These are phyloP conservation scores for Gavia stellata DNA, from an alignment of 2,113 vertebrate genomes.

Conservation along the genomic window DNA sequence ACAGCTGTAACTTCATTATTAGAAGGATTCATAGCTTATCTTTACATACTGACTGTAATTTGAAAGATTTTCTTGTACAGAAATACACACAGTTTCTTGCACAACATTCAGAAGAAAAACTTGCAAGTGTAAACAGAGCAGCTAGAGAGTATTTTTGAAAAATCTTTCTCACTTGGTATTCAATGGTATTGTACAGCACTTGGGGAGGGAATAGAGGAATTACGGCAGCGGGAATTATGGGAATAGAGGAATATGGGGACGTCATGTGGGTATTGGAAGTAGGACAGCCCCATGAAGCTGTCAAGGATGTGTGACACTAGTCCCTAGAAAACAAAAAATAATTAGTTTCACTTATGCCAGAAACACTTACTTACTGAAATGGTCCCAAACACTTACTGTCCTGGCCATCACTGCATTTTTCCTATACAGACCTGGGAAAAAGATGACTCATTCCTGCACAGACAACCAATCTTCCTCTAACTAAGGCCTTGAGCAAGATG, in stretches of 20 bases:
- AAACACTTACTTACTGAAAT: neutral
- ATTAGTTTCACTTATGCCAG: neutral
- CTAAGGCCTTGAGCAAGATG: neutral
- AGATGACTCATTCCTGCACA: neutral
- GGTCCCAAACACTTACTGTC: neutral
- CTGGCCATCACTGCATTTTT: neutral
- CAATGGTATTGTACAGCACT: neutral
- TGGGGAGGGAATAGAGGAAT: neutral
- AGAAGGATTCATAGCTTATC: neutral
- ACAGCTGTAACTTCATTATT: neutral
- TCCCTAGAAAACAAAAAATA: neutral
- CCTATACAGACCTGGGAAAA: neutral
- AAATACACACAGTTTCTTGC: neutral
- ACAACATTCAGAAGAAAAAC: neutral
- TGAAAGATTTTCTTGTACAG: neutral
- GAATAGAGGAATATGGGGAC: neutral
- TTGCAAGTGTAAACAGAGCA: neutral
- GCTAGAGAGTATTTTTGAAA: neutral
- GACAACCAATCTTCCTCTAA: neutral
- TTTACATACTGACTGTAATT: neutral
- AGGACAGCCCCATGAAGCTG: neutral
- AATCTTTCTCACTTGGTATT: neutral
- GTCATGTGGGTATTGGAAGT: neutral
- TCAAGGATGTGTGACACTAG: neutral
- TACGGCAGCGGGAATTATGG: neutral